A percentile compares a stretch with the other conserved stretches of the same genome.
phyloP scores from a whole-genome alignment of 2,888 invertebrate species.

The Drosophila nr. medialis region DNA sequence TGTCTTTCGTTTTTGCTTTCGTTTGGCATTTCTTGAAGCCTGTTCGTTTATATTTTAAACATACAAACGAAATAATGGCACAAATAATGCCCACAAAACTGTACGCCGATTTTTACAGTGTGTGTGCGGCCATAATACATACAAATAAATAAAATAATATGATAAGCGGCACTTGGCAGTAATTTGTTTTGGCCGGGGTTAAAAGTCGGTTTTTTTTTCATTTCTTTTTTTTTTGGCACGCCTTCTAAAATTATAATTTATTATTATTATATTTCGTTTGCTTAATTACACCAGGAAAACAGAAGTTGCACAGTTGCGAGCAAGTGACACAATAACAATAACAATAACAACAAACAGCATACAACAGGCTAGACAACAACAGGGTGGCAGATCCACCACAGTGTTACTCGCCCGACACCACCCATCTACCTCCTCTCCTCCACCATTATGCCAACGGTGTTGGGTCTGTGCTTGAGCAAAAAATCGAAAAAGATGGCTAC shows the following conservation, averaged over 20 bases:
- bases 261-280: slow-evolving; percentile 85
- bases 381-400: slow-evolving; percentile 26
- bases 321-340: slow-evolving; percentile 27
- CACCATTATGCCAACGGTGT: not conserved
- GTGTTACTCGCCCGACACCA: not conserved
- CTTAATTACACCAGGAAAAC: slow-evolving; percentile 85
- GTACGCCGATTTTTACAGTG: not conserved
- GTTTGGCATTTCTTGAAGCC: slow-evolving; percentile 68
- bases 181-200: slow-evolving; percentile 5
- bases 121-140: slow-evolving; percentile 25
- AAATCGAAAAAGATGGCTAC: slow-evolving; percentile 83
- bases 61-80: slow-evolving; percentile 77
- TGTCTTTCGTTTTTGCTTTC: slow-evolving; percentile 1
- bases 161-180: slow-evolving; percentile 40
- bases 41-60: slow-evolving; percentile 83
- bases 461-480: slow-evolving; percentile 63
- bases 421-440: not conserved
- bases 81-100: slow-evolving; percentile 37
- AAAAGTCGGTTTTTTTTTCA: slow-evolving; percentile 6
- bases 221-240: slow-evolving; percentile 44
- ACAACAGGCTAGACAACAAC: slow-evolving; percentile 29
- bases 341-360: slow-evolving; percentile 1
- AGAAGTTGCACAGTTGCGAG: slow-evolving; percentile 56
- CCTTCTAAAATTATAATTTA: slow-evolving; percentile 85
- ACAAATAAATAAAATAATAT: slow-evolving; percentile 58